Percentiles rank a stretch among this genome's conserved stretches.
Evolutionary conservation across 2,113 vertebrate genomes (phyloP).

Genomic region (Xiphias gladius): DNA sequence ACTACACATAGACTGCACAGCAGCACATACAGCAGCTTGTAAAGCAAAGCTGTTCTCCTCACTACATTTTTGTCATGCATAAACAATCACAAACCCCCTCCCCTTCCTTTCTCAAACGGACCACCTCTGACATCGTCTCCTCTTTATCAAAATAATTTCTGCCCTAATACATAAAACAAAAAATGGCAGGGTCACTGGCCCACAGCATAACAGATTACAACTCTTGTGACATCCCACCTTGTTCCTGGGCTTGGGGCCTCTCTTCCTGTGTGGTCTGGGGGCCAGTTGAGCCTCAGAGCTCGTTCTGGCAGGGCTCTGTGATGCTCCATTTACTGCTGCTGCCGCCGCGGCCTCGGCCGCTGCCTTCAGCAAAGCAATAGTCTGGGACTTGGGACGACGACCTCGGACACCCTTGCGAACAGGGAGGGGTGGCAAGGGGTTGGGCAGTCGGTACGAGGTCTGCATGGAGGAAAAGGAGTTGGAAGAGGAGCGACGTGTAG

Average conservation of each 20-base stretch:
- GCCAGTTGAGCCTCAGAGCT: conserved; percentile 83
- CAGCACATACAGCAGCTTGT: neutral
- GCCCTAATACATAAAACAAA: conserved; percentile 11
- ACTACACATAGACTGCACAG: neutral
- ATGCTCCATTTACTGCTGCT: conserved; percentile 84
- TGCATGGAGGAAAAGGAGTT: conserved; percentile 89
- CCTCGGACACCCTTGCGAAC: conserved; percentile 88
- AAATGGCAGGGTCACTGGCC: conserved; percentile 24
- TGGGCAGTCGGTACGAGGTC: conserved; percentile 89
- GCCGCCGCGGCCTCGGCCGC: conserved; percentile 81
- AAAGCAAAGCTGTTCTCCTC: conserved; percentile 9
- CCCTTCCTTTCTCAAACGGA: neutral
- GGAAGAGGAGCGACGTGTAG: conserved; percentile 88
- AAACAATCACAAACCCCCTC: conserved; percentile 6
- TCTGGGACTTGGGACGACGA: conserved; percentile 88
- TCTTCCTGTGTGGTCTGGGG: conserved; percentile 89
- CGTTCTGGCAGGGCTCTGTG: conserved; percentile 75
- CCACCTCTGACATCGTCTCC: conserved; percentile 8
- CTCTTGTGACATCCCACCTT: conserved; percentile 87
- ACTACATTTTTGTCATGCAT: neutral
- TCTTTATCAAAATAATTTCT: conserved; percentile 47
- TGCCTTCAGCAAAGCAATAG: conserved; percentile 86
- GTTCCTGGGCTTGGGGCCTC: conserved; percentile 89
- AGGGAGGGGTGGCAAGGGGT: conserved; percentile 86
- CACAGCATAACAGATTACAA: conserved; percentile 30